These are phyloP conservation scores for Aurelia sp. DNA, from an alignment of 30 jellyfish, hydroid and myxozoan species.

Conservation along the genomic window DNA sequence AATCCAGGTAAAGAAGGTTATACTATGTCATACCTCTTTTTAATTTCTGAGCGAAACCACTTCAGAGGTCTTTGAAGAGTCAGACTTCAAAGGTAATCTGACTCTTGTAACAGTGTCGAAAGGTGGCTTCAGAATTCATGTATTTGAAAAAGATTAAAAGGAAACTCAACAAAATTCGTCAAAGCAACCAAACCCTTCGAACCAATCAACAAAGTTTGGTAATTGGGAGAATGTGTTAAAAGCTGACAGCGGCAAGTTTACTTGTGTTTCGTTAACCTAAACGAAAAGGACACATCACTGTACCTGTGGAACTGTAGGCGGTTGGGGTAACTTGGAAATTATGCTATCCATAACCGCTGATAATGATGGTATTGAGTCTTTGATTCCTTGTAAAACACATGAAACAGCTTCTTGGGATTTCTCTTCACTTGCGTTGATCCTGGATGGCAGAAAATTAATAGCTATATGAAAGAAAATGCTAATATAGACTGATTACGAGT, in stretches of 20 bases:
- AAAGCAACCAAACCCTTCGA: neutral
- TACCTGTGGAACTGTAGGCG: slow-evolving; percentile 2
- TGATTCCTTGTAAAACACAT: slow-evolving; percentile 54
- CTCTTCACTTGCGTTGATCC: slow-evolving; percentile 31
- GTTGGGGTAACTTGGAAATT: slow-evolving; percentile 24
- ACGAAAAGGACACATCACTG: no score
- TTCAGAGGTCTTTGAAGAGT: no score
- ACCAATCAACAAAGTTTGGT: neutral
- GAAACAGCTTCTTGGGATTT: slow-evolving; percentile 70
- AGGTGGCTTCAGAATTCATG: no score
- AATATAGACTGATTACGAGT: no score
- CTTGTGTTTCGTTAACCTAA: no score
- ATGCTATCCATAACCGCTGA: slow-evolving; percentile 30
- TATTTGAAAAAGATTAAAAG: neutral
- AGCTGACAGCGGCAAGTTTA: no score
- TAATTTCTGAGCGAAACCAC: no score
- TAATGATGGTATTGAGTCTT: slow-evolving; percentile 38
- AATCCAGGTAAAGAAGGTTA: no score
- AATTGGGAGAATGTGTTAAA: neutral
- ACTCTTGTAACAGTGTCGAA: no score
- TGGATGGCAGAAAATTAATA: neutral
- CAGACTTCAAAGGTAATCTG: no score
- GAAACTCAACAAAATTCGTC: neutral
- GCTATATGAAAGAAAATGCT: no score
- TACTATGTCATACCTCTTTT: no score